Evolutionary conservation across 1,140 invertebrate species (phyloP).

Genomic region (Euura saliciscinereae): DNA sequence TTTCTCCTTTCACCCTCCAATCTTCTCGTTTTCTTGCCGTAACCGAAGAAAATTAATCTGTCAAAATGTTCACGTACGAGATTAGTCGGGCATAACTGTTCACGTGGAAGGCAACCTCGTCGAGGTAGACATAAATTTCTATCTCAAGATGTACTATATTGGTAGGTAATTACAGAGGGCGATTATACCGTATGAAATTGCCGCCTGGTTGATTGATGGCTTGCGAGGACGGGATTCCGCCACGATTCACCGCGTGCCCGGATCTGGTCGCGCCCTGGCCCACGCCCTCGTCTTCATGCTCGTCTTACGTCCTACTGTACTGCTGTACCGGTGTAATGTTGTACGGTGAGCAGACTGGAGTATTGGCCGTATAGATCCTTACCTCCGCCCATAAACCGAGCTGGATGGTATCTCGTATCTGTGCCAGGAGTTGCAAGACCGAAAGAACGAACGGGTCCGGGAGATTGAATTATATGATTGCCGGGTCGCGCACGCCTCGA

Average conservation of each 20-base stretch:
- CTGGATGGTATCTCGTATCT: background rate
- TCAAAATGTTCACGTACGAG: too few relatives aligned
- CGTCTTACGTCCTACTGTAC: background rate
- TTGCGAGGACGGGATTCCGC: background rate
- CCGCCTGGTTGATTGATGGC: conserved; percentile 6
- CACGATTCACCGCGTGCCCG: background rate
- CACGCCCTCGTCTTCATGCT: background rate
- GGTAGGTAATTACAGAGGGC: conserved; percentile 4
- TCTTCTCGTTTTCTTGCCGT: background rate
- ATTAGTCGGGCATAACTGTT: background rate
- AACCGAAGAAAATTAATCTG: too few relatives aligned
- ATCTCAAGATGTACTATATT: background rate
- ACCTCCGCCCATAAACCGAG: background rate
- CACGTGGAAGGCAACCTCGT: background rate
- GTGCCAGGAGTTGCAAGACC: background rate
- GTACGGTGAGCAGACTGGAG: background rate
- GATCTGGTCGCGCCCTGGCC: background rate
- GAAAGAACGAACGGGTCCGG: background rate
- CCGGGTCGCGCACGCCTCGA: background rate
- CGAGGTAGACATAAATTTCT: background rate
- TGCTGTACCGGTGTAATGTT: background rate
- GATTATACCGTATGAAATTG: conserved; percentile 7
- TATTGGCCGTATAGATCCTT: conserved; percentile 2
- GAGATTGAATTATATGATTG: conserved; percentile 5
- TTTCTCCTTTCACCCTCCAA: background rate